Evolutionary conservation across 2,113 vertebrate species (phyloP).

Genomic region (Aspiorhynchus laticeps): DNA sequence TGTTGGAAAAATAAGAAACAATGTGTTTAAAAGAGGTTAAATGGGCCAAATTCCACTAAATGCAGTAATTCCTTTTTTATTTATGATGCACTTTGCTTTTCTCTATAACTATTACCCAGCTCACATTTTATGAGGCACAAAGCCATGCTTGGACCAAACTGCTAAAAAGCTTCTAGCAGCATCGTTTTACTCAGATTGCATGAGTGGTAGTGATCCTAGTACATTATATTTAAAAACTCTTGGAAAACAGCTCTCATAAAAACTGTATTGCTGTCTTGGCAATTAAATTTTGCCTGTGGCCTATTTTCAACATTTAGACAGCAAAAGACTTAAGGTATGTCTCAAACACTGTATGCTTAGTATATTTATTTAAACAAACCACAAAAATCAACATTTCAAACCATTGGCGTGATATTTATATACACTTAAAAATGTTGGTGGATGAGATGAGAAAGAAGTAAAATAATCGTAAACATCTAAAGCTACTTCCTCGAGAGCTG

Average conservation of each 20-base stretch:
- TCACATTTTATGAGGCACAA: slow-evolving; percentile 17
- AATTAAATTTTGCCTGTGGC: slow-evolving; percentile 18
- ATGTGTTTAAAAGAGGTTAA: slow-evolving; percentile 27
- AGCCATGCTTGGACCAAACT: neutral
- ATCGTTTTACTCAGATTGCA: neutral
- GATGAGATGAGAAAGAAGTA: neutral
- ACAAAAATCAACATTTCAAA: neutral
- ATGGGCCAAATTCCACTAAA: slow-evolving; percentile 12
- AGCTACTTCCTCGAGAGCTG: slow-evolving; percentile 49
- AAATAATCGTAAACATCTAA: slow-evolving; percentile 58
- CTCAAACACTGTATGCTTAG: neutral
- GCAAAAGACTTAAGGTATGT: neutral
- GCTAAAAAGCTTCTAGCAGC: neutral
- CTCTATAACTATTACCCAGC: neutral
- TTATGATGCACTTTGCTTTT: slow-evolving; percentile 10
- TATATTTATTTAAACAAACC: slow-evolving; percentile 1
- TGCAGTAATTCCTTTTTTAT: neutral
- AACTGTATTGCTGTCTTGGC: neutral
- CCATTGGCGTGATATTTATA: slow-evolving; percentile 12
- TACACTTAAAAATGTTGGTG: neutral
- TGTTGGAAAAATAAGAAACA: slow-evolving; percentile 32
- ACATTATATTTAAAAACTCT: slow-evolving; percentile 15
- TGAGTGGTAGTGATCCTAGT: neutral
- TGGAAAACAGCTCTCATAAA: neutral
- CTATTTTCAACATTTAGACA: neutral